Base-by-base conservation (phyloP, 35 echinoderm and acorn worm species). In the Stichopus chloronotus region DNA sequence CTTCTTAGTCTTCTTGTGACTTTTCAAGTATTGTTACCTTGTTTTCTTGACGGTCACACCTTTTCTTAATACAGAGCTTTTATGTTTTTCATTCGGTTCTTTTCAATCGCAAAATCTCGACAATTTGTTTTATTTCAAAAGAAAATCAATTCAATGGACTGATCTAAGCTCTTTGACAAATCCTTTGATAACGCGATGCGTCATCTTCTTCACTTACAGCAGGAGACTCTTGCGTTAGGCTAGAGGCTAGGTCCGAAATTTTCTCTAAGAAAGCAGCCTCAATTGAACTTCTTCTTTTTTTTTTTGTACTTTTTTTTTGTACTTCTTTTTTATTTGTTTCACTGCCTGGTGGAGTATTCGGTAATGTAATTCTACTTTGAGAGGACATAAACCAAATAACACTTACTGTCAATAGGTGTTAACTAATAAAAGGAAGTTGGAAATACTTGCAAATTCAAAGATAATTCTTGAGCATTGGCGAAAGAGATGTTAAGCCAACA, bases 71-170 rank as follows among this genome's bases (percentile, higher is more conserved):
- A 43, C 30, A 43, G 30, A 43, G 30, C 1, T 0, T 43, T 43
- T 43, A n/a, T n/a, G n/a, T 43, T 43, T 43, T 43, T 43, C 30
- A 3, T 43, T 43, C 30, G 0, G 0, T 43, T 43, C 30, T 43
- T 43, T 43, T 43, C 30, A 43, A 43, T 43, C 30, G 30, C 3
- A 43, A 43, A 43, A 43, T 43, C 30, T 43, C 3, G 30, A 43
- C 30, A 43, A 43, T 43, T 43, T 43, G 19, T 76, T 76, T 17
- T 17, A 76, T 17, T 24, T 76, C 72, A 7, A 4, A 71, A 71
- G 25, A 76, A 76, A 76, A 76, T 76, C 72, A 76, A 17, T 76
- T 76, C 72, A 24, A 76, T 76, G 25, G 8, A 76, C 72, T 76
- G 8, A 76, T 76, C 14, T 17, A 76, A 76, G 72, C 72, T 76